phyloP scores from a whole-genome alignment of 2,113 vertebrate species.

The Xenotilapia flavipinnis region DNA sequence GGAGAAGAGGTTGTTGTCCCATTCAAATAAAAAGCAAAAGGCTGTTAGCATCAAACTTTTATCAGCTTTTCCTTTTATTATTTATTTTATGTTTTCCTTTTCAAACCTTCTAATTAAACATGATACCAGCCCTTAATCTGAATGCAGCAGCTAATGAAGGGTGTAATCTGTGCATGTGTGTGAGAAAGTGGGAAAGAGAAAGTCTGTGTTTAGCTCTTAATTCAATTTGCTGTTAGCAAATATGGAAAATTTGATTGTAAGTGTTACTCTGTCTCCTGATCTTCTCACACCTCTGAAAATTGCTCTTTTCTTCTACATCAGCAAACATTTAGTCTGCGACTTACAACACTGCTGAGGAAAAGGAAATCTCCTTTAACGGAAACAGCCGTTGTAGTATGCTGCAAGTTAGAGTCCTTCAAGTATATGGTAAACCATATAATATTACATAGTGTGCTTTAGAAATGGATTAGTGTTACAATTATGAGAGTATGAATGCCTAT shows the following conservation, averaged over 20 bases:
- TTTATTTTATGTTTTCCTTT: conserved; percentile 23
- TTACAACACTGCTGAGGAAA: neutral
- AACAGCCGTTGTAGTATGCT: neutral
- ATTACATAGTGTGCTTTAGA: neutral
- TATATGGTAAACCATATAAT: neutral
- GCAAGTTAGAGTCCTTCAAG: neutral
- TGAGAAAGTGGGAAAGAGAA: neutral
- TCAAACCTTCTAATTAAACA: conserved; percentile 2
- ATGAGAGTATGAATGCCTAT: neutral
- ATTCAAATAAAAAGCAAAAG: conserved; percentile 64
- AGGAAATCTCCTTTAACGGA: neutral
- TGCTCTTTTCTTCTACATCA: neutral
- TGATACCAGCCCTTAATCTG: neutral
- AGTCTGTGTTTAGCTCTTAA: neutral
- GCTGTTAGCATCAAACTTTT: conserved; percentile 67
- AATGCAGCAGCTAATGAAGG: neutral
- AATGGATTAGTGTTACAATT: neutral
- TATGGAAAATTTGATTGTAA: neutral
- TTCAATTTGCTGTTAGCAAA: neutral
- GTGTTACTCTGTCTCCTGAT: neutral
- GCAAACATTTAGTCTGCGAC: neutral
- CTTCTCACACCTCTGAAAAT: neutral
- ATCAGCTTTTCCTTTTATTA: conserved; percentile 48
- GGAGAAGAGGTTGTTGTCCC: conserved; percentile 36
- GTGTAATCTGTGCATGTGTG: neutral